Base-by-base conservation (phyloP, 2,113 vertebrate species). In the Myodes glareolus region DNA sequence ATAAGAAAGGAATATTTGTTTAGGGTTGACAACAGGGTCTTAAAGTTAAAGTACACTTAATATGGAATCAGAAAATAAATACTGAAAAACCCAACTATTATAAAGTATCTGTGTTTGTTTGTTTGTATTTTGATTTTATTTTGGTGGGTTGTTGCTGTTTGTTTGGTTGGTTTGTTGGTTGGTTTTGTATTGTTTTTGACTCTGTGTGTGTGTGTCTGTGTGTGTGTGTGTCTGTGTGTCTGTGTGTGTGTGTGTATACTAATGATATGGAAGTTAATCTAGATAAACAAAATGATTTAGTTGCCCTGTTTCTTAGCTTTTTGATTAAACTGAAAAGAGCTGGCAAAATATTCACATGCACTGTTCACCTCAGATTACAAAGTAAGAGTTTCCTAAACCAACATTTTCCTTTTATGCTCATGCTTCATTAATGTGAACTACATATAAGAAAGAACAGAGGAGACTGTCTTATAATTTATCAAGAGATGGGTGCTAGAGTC, bases 61-160 rank as follows among this genome's bases (percentile, higher is more conserved):
- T 47, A 65, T 42, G 63, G 39, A 95, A 91, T 80, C 27, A 95
- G 50, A 88, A 85, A 72, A 92, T 88, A 94, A 70, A 36, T 81
- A 86, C 58, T 76, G 19, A 87, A 82, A 84, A 42, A 29, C 72
- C 58, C 5, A 84, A 42, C 3, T 86, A 13, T 31, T 45, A 47
- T 23, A 58, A 90, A 75, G 25, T 55, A 27, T 61, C 52, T 12
- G 23, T 55, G 10, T 61, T 58, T 50, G 12, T 47, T 47, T 47
- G 25, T 47, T 50, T 50, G 42, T 31, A 68, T 68, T 68, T 68
- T 13, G 33, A 14, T 33, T 70, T 70, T 36, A 33, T 70, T 70
- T 70, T 31, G 4, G 33, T 70, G 12, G 67, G 33, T 70, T 70
- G 47, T 36, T 4, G 4, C 31, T 67, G 33, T 70, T 70, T 5